These are phyloP conservation scores for Hydropsyche tenuis DNA, from an alignment of 1,140 invertebrate species.

Conservation along the genomic window DNA sequence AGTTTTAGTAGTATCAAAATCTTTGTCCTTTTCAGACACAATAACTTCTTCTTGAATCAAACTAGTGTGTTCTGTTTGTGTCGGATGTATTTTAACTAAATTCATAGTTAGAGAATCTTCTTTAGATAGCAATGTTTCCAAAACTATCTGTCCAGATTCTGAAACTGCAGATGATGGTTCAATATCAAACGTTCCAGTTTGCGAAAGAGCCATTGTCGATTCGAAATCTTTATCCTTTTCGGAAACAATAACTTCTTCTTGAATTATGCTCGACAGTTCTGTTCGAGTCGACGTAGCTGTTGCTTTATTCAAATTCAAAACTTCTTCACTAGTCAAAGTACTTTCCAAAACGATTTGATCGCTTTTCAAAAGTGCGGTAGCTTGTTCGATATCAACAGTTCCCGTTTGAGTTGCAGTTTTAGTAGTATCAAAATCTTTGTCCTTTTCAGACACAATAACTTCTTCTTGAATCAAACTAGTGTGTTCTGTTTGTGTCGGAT, in stretches of 20 bases:
- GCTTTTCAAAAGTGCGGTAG: slow-evolving; percentile 28
- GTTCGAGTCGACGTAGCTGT: slow-evolving; percentile 28
- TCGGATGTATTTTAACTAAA: slow-evolving; percentile 30
- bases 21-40: slow-evolving; percentile 23
- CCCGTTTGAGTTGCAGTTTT: slow-evolving; percentile 5
- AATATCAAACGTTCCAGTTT: slow-evolving; percentile 29
- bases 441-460: slow-evolving; percentile 2
- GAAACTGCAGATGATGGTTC: slow-evolving; percentile 38
- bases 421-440: slow-evolving; percentile 30
- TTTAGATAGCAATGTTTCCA: slow-evolving; percentile 26
- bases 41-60: slow-evolving; percentile 43
- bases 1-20: slow-evolving; percentile 27
- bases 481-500: slow-evolving; percentile 34
- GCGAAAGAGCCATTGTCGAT: background rate
- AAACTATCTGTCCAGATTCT: slow-evolving; percentile 30
- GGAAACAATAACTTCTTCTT: slow-evolving; percentile 40
- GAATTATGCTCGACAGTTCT: slow-evolving; percentile 37
- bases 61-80: slow-evolving; percentile 34
- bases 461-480: slow-evolving; percentile 41
- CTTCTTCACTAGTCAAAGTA: slow-evolving; percentile 6
- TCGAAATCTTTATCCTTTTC: slow-evolving; percentile 36
- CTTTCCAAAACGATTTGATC: slow-evolving; percentile 39
- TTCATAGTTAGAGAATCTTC: slow-evolving; percentile 12
- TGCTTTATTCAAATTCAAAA: background rate
- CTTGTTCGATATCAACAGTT: slow-evolving; percentile 34